Evolutionary conservation across 2,113 vertebrate genomes (phyloP), one percentile per base, ranked within the genome.

Genomic region (Pao palembangensis): DNA sequence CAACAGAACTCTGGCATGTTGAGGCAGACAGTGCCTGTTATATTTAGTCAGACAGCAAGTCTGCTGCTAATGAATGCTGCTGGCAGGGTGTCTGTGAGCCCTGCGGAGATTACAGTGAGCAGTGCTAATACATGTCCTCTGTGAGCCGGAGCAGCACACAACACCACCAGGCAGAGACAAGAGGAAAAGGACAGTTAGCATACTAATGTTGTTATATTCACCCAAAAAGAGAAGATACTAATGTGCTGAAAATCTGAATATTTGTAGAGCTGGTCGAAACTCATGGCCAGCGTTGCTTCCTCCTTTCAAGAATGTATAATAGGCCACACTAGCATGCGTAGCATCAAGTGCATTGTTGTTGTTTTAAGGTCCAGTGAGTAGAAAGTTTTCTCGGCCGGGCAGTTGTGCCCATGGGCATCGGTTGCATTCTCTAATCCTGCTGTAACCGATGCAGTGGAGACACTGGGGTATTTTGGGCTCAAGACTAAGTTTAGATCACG

Each of bases 31-130:
- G 56, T 55, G 85, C 78, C 71, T 71, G 83, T 86, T 91, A 91
- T 91, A 89, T 91, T 89, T 89, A 90, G 87, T 85, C 77, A 71
- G 79, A 85, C 86, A 88, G 80, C 70, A 65, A 82, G 83, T 75
- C 79, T 73, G 53, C 78, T 76, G 82, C 80, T 92, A 90, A 90
- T 88, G 88, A 90, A 89, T 63, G 81, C 80, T 81, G 78, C 86
- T 88, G 89, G 85, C 87, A 86, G 85, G 77, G 82, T 84, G 85
- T 81, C 76, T 83, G 84, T 77, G 81, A 84, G 78, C 79, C 84
- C 82, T 44, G 73, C 75, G 62, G 81, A 85, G 81, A 85, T 81
- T 84, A 76, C 77, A 81, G 69, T 64, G 67, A 86, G 78, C 64
- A 64, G 75, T 78, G 79, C 75, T 83, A 84, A 82, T 79, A 64